Percentiles rank a stretch among this genome's conserved stretches.
Evolutionary conservation across 2,797 vertebrate genomes (phyloP).

Genomic region (Anisognathus igniventris): DNA sequence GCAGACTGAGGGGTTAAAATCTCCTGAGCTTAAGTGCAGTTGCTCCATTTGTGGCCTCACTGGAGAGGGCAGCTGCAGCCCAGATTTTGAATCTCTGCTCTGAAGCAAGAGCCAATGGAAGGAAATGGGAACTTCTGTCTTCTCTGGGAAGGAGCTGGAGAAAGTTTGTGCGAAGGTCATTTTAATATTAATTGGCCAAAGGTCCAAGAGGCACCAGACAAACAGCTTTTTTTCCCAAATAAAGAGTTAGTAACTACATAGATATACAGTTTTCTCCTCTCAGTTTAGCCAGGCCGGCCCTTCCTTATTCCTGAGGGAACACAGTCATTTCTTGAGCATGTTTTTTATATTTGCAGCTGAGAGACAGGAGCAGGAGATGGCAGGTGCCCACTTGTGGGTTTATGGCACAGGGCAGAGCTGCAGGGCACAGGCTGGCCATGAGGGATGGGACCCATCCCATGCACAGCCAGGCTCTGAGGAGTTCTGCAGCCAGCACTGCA

Average conservation of each 20-base stretch:
- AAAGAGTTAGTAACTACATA: slow-evolving; percentile 7
- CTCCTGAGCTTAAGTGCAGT: background rate
- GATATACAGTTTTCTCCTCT: slow-evolving; percentile 2
- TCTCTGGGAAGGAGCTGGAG: slow-evolving; percentile 26
- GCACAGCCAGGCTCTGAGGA: background rate
- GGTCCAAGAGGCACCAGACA: background rate
- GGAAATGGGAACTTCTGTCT: background rate
- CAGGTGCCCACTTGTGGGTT: background rate
- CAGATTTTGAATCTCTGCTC: background rate
- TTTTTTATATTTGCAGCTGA: background rate
- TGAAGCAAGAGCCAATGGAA: background rate
- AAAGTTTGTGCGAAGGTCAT: background rate
- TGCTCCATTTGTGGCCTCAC: background rate
- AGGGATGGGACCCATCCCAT: background rate
- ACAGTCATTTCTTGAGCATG: slow-evolving; percentile 33
- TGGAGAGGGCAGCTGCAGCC: background rate
- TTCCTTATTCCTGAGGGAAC: slow-evolving; percentile 26
- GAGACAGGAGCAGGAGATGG: background rate
- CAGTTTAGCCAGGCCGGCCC: background rate
- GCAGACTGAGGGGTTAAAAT: background rate
- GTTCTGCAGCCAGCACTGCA: background rate
- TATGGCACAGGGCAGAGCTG: rapidly evolving
- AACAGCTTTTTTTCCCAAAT: slow-evolving; percentile 39
- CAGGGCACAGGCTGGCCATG: background rate
- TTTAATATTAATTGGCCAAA: slow-evolving; percentile 19